A percentile compares a stretch with the other conserved stretches of the same genome.
Evolutionary conservation across 2,888 invertebrate genomes (phyloP).

Genomic region (Chymomyza caudatula): DNA sequence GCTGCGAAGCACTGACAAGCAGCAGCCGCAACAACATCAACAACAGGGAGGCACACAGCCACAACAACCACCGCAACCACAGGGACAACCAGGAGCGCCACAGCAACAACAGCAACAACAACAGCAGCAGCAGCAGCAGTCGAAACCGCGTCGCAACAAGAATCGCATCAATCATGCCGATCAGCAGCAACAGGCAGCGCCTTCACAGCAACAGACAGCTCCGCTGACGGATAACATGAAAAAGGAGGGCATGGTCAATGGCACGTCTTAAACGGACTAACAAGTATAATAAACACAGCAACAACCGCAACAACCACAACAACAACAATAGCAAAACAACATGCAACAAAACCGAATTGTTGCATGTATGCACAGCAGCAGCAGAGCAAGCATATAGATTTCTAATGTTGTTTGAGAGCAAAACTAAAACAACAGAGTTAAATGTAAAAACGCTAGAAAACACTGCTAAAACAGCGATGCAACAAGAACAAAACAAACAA

Average conservation of each 20-base stretch:
- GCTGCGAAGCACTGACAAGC: constrained; percentile 58
- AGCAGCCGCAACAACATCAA: constrained; percentile 40
- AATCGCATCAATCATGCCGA: constrained; percentile 21
- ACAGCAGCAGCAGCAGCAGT: constrained; percentile 38
- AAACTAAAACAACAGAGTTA: too few species aligned
- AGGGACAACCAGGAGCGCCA: constrained; percentile 42
- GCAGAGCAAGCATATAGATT: constrained; percentile 15
- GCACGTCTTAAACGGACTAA: constrained; percentile 74
- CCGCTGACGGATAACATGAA: constrained; percentile 71
- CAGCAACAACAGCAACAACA: constrained; percentile 42
- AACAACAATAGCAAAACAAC: constrained; percentile 12
- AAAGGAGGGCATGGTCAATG: constrained; percentile 77
- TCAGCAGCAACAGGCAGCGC: constrained; percentile 44
- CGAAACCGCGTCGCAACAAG: constrained; percentile 40
- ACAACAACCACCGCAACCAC: constrained; percentile 43
- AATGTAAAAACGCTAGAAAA: too few species aligned
- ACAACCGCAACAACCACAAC: constrained; percentile 12
- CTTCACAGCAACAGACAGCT: constrained; percentile 39
- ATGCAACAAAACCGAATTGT: constrained; percentile 29
- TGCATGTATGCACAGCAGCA: constrained; percentile 35
- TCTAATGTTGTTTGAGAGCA: background rate
- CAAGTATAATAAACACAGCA: constrained; percentile 17
- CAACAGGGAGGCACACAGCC: constrained; percentile 64
- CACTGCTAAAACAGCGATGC: constrained; percentile 1
- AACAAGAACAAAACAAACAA: constrained; percentile 17